A percentile compares a stretch with the other conserved stretches of the same genome.
Conservation (phyloP, 2,113 vertebrate genomes). For the Pao palembangensis region DNA sequence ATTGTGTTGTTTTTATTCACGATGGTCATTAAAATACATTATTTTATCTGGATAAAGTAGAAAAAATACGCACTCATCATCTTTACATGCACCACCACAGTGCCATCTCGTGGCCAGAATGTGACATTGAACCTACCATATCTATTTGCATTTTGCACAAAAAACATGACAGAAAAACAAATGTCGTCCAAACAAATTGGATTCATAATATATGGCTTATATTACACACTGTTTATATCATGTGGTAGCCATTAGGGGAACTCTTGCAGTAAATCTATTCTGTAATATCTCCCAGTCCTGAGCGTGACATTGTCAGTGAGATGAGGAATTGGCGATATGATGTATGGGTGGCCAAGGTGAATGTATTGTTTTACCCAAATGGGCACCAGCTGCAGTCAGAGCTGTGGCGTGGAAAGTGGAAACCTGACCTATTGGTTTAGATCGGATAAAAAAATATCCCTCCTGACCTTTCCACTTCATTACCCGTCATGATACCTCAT, state of each 20-base stretch:
- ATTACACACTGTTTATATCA: constrained; percentile 57
- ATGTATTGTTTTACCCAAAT: constrained; percentile 63
- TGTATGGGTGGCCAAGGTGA: constrained; percentile 56
- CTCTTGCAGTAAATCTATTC: constrained; percentile 53
- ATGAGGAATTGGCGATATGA: constrained; percentile 59
- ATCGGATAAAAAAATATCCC: constrained; percentile 57
- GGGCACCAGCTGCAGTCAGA: constrained; percentile 66
- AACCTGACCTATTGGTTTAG: constrained; percentile 67
- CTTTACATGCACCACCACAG: constrained; percentile 11
- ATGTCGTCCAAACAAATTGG: constrained; percentile 56
- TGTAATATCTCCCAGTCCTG: constrained; percentile 32
- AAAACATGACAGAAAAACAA: constrained; percentile 7
- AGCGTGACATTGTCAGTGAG: constrained; percentile 59
- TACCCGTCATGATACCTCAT: constrained; percentile 55
- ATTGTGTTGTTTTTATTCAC: too few relatives aligned
- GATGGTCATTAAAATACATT: too few relatives aligned
- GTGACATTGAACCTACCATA: constrained; percentile 4
- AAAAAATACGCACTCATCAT: too few relatives aligned
- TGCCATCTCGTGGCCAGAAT: constrained; percentile 55
- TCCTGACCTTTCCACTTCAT: constrained; percentile 67
- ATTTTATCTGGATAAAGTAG: too few relatives aligned
- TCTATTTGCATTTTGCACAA: constrained; percentile 9
- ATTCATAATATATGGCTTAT: constrained; percentile 68
- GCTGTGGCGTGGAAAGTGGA: constrained; percentile 59
- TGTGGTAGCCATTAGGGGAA: constrained; percentile 21